Conservation (phyloP, 2,888 invertebrate species). For the Beris chalybata region DNA sequence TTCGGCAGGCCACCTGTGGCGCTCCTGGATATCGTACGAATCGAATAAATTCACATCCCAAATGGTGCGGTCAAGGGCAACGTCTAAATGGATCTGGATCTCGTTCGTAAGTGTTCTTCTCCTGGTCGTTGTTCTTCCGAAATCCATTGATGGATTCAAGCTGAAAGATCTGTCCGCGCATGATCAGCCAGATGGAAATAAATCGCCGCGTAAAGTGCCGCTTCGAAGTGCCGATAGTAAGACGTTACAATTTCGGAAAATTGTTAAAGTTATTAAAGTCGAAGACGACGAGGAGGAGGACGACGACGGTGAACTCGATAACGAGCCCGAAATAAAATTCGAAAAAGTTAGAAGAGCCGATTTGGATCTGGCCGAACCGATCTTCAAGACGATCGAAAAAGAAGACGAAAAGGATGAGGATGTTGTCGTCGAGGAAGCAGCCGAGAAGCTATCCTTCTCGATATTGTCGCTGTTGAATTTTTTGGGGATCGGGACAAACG, state of each 20-base stretch:
- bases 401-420: constrained; percentile 43
- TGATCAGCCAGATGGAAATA: constrained; percentile 24
- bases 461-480: constrained; percentile 5
- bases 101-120: constrained; percentile 16
- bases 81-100: constrained; percentile 17
- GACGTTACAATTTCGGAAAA: constrained; percentile 48
- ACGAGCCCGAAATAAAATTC: constrained; percentile 11
- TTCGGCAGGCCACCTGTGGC: constrained; percentile 8
- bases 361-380: constrained; percentile 1
- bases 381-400: constrained; percentile 32
- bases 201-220: constrained; percentile 17
- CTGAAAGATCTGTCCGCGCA: constrained; percentile 35
- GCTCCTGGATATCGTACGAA: not conserved
- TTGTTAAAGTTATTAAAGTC: constrained; percentile 46
- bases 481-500: constrained; percentile 16
- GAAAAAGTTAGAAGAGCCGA: constrained; percentile 27
- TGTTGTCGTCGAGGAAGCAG: constrained; percentile 32
- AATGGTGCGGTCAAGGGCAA: constrained; percentile 8
- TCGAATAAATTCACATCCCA: not conserved
- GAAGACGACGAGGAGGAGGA: constrained; percentile 42
- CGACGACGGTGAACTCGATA: constrained; percentile 1
- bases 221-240: constrained; percentile 8
- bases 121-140: constrained; percentile 7
- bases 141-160: constrained; percentile 33
- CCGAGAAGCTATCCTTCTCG: constrained; percentile 18